Base-by-base conservation (phyloP, 2,888 invertebrate species). In the Zootermopsis nevadensis region DNA sequence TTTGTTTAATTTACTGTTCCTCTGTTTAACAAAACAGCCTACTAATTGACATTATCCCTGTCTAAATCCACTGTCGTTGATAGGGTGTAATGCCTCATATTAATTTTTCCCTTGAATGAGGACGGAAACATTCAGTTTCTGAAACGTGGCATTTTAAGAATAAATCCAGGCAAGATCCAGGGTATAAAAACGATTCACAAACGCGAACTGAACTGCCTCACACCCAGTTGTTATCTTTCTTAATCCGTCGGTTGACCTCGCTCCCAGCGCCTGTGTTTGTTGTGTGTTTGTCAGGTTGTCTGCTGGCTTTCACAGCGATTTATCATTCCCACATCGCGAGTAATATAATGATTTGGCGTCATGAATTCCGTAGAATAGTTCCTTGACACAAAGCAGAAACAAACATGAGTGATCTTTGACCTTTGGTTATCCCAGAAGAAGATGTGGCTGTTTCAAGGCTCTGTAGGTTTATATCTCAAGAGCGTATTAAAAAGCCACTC, bases 401-500 rank as follows among this genome's bases (percentile, higher is more conserved):
- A 77, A 77, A 77, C 77, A 77, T 77, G 77, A 33, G 42, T 77
- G 77, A 53, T 19, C 77, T 77, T 31, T 77, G 48, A 55, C 48
- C 77, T 31, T 77, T 53, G 60, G 6, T 60, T 60, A 53, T 53
- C 53, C 53, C 53, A 53, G 53, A 10, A 53, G 27, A 60, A 60
- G 42, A 76, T 48, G 27, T 42, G n/a, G 60, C n/a, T n/a, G 27
- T n/a, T 27, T 27, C 27, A 60, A 60, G 60, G n/a, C 6, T 6
- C n/a, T n/a, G n/a, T n/a, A n/a, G n/a, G 6, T 60, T n/a, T 42
- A 42, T 27, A 42, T 76, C 38, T 76, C 76, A 76, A 76, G 76
- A 42, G 42, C 42, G 42, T 42, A n/a, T 74, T 35, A 33, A 38
- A 24, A n/a, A 33, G 22, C 33, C 6, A 6, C 24, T 1, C 27